These are phyloP conservation scores for Aphis craccivora DNA, from an alignment of 1,140 invertebrate genomes.

Conservation along the genomic window DNA sequence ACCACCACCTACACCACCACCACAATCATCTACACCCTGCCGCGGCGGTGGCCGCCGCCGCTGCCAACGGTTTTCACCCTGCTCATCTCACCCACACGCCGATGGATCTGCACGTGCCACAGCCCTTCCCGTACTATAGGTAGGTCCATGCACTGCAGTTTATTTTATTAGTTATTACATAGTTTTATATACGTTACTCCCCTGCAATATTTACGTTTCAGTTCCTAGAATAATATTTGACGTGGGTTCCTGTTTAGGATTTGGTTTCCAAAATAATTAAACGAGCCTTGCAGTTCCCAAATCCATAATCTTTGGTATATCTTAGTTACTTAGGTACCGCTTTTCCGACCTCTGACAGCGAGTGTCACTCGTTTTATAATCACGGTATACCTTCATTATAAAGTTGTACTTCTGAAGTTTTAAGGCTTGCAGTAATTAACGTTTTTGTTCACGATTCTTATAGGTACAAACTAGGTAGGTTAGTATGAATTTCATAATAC, in stretches of 20 bases:
- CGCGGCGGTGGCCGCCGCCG: not conserved
- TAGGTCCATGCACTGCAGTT: constrained; percentile 64
- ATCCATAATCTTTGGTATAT: not conserved
- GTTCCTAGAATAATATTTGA: not conserved
- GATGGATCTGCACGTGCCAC: constrained; percentile 86
- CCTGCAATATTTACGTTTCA: not conserved
- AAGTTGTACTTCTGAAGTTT: not conserved
- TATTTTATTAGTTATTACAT: not conserved
- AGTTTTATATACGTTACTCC: not conserved
- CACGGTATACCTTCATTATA: not conserved
- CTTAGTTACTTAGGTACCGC: too few relatives aligned
- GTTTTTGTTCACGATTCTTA: not conserved
- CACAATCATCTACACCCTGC: constrained; percentile 59
- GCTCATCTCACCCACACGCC: constrained; percentile 73
- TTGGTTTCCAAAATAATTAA: not conserved
- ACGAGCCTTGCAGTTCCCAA: not conserved
- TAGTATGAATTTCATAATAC: too few relatives aligned
- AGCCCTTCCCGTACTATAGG: constrained; percentile 88
- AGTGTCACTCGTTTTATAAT: not conserved
- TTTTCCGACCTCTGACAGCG: not conserved
- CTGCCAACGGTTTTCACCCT: constrained; percentile 61
- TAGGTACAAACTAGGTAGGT: not conserved
- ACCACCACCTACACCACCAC: constrained; percentile 61
- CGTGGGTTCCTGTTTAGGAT: not conserved
- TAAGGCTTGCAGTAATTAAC: not conserved